A percentile compares a stretch with the other conserved stretches of the same genome.
Evolutionary conservation across 2,113 vertebrate genomes (phyloP).

Genomic region (Numenius arquata): DNA sequence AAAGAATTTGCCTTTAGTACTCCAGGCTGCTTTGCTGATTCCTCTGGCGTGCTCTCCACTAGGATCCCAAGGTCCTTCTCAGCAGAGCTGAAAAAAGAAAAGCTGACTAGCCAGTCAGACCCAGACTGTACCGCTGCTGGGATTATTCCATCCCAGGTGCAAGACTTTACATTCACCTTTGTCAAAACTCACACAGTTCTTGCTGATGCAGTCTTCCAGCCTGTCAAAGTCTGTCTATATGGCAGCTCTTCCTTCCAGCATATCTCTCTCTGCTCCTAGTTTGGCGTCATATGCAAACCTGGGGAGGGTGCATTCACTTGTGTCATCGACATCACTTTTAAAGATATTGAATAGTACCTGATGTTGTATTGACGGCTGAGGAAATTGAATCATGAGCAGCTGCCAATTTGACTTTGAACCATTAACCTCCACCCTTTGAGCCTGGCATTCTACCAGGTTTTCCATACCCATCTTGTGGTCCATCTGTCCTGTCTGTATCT

Average conservation of each 20-base stretch:
- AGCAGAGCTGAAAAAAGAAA: background rate
- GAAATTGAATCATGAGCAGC: background rate
- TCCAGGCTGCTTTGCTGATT: background rate
- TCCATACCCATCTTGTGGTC: background rate
- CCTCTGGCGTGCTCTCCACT: background rate
- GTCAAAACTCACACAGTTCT: background rate
- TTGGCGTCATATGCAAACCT: background rate
- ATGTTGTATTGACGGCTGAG: background rate
- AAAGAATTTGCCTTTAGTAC: background rate
- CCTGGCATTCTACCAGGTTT: background rate
- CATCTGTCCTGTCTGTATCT: background rate
- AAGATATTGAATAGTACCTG: background rate
- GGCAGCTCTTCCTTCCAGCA: background rate
- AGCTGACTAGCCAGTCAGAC: background rate
- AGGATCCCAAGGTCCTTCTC: background rate
- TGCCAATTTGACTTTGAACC: background rate
- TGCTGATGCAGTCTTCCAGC: background rate
- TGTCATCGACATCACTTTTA: background rate
- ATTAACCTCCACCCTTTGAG: background rate
- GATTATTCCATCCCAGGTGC: background rate
- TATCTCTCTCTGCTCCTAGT: background rate
- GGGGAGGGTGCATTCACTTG: background rate
- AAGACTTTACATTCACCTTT: background rate
- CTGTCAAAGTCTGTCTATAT: background rate
- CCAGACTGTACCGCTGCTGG: background rate